Conservation (phyloP, 2,797 vertebrate species). For the Pristis pectinata region DNA sequence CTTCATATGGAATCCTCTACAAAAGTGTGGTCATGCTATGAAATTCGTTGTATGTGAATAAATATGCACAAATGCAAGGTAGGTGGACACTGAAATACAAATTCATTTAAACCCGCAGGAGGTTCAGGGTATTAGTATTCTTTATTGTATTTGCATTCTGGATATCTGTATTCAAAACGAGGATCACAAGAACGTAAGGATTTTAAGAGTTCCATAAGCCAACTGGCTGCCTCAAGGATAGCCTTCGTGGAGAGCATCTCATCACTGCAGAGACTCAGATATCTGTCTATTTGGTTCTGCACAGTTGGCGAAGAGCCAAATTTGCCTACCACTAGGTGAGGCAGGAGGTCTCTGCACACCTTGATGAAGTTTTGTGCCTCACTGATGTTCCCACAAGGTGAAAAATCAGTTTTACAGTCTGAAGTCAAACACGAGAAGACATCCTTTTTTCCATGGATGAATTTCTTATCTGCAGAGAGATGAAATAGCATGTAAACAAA, state of each 20-base stretch:
- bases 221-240: slow-evolving; percentile 42
- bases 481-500: background rate
- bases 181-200: slow-evolving; percentile 59
- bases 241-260: slow-evolving; percentile 40
- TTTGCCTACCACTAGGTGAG: slow-evolving; percentile 54
- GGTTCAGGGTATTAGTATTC: slow-evolving; percentile 44
- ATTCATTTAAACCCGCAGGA: no score
- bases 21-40: background rate
- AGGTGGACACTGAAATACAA: no score
- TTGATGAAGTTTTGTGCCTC: slow-evolving; percentile 59
- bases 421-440: slow-evolving; percentile 66
- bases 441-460: slow-evolving; percentile 49
- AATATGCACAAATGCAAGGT: no score
- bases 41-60: background rate
- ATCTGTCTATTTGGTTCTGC: slow-evolving; percentile 51
- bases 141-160: slow-evolving; percentile 68
- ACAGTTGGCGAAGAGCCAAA: slow-evolving; percentile 41
- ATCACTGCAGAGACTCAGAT: slow-evolving; percentile 53
- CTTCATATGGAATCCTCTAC: background rate
- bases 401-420: slow-evolving; percentile 51
- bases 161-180: slow-evolving; percentile 68
- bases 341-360: slow-evolving; percentile 61
- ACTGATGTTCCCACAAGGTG: slow-evolving; percentile 56
- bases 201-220: slow-evolving; percentile 56
- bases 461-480: slow-evolving; percentile 27